These are phyloP conservation scores for Chaetodon trifascialis DNA, from an alignment of 2,113 vertebrate genomes.

Conservation along the genomic window DNA sequence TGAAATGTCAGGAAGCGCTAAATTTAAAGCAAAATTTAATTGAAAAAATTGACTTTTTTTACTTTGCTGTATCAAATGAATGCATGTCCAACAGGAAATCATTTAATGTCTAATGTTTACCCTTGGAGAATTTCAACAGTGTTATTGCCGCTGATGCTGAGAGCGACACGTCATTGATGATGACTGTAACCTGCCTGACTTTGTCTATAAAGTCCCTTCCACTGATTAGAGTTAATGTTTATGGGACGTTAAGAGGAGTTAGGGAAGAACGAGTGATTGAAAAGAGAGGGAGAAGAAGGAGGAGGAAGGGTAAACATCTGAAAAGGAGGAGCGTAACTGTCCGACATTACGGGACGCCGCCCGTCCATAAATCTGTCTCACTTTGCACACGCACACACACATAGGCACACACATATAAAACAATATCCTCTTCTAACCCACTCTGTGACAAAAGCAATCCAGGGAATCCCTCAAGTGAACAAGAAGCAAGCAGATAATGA, in stretches of 20 bases:
- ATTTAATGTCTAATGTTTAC: conserved; percentile 44
- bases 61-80: neutral
- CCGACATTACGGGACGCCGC: conserved; percentile 67
- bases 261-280: conserved; percentile 57
- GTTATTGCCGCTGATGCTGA: conserved; percentile 56
- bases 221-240: conserved; percentile 80
- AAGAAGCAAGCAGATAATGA: conserved; percentile 30
- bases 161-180: conserved; percentile 58
- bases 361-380: conserved; percentile 73
- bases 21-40: neutral
- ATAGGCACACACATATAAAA: conserved; percentile 27
- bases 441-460: conserved; percentile 65
- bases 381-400: conserved; percentile 7
- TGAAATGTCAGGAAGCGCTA: neutral
- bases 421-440: conserved; percentile 57
- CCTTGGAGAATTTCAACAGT: conserved; percentile 49
- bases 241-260: conserved; percentile 72
- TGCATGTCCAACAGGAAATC: neutral
- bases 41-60: too few species aligned
- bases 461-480: conserved; percentile 72
- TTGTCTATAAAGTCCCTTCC: conserved; percentile 78
- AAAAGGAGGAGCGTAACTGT: conserved; percentile 58
- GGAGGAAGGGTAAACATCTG: conserved; percentile 67
- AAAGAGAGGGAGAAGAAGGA: conserved; percentile 17
- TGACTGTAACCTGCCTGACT: conserved; percentile 75